Base-by-base conservation (phyloP, 2,888 invertebrate species). In the Pachycephus smyrnensis region DNA sequence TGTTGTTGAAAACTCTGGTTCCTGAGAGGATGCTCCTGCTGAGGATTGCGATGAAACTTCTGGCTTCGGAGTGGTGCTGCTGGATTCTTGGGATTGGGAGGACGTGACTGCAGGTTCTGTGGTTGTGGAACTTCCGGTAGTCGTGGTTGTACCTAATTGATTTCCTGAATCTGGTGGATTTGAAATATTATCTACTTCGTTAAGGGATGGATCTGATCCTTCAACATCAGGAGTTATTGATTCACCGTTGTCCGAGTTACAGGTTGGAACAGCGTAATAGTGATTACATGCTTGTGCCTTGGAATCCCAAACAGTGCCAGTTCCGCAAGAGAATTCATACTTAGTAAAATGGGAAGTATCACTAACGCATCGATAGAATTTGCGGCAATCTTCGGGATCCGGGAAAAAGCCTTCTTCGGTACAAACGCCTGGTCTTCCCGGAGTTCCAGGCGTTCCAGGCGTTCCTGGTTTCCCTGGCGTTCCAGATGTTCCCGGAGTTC, bases 291-390 rank as follows among this genome's bases (percentile, higher is more conserved):
- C 93, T 86, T 94, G 93, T 76, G 93, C 91, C n/a, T 92, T 92
- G 86, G 94, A 93, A 85, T 95, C 95, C 95, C 95, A 96, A n/a
- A 93, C 93, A 0, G 95, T 95, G 68, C 94, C 95, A 79, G 93
- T 93, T 0, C 94, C 94, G 85, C 95, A 95, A 76, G 92, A 90
- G 85, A 95, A 95, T 75, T 94, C 94, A 84, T 93, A 93, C 84
- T 92, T 93, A 9, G 88, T 93, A 81, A 88, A 86, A 6, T 73
- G 79, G 37, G 93, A 92, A 0, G 94, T 94, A 87, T 94, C 93
- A 81, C 93, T 92, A 68, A 96, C 95, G 90, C 96, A 96, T 83
- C 96, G 93, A 89, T 96, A 96, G 91, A 96, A 96, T 88, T 94
- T 95, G 80, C 93, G 94, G 86, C 96, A 96, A 87, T 96, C 93